Base-by-base conservation (phyloP, 2,888 invertebrate genomes). In the Euplexia lucipara region DNA sequence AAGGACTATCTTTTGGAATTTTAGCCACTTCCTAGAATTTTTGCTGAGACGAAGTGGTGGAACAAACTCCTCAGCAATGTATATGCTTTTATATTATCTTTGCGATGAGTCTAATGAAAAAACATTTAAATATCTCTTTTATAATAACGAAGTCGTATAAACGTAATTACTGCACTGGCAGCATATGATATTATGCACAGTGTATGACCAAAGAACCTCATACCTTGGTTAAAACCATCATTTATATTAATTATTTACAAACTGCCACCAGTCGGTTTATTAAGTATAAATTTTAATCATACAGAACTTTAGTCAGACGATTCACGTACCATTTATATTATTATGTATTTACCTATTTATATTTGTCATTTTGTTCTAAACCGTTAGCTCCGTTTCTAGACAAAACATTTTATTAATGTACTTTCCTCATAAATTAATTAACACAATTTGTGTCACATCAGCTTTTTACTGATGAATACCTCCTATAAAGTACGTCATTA, bases 401-500 rank as follows among this genome's bases (percentile, higher is more conserved):
- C 18, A 16, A 37, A 42, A 53, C 34, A 39, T 9, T 7, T 9
- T 9, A 7, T 10, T 10, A 20, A n/a, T 20, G 0, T 9, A 6
- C 10, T 20, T 30, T 51, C 26, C 12, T 14, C 3, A 20, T 30
- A 16, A 35, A 41, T 41, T 42, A 59, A 59, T 47, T 45, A 53
- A 63, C 37, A 42, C 20, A n/a, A 42, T 48, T 52, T 22, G n/a
- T 76, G 54, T 60, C 56, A 58, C 44, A 53, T 35, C 20, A 45
- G 49, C 30, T 44, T 44, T 32, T 2, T 44, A 57, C 45, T 16
- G 59, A 56, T 52, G 14, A 32, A 47, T 48, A 18, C 35, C 26
- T 35, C 41, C 42, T 26, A 20, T n/a, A 45, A 1, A 20, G 16
- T 16, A 51, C 65, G 73, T 77, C 70, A 75, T 49, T 44, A 9